Evolutionary conservation across 2,888 invertebrate species (phyloP).

Genomic region (Linhomoeus sp.): DNA sequence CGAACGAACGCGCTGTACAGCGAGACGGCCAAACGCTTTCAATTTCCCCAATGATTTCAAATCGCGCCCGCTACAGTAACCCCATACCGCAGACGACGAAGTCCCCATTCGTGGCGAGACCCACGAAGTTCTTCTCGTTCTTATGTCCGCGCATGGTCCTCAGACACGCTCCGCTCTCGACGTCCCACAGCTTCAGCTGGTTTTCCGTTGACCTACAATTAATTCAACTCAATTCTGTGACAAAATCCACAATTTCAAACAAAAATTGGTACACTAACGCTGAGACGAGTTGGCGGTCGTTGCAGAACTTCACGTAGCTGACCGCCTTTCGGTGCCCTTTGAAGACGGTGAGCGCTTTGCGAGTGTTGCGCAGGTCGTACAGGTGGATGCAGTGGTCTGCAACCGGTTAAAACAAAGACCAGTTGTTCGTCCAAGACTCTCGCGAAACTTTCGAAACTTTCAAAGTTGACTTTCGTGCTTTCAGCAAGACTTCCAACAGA

Average conservation of each 20-base stretch:
- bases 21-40: too few species aligned
- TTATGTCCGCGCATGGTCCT: constrained; percentile 72
- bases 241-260: neutral
- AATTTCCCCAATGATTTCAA: too few species aligned
- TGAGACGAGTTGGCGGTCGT: constrained; percentile 61
- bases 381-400: constrained; percentile 81
- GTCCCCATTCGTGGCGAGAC: constrained; percentile 69
- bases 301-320: constrained; percentile 75
- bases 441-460: too few species aligned
- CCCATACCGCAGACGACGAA: constrained; percentile 66
- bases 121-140: constrained; percentile 89
- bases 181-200: constrained; percentile 71
- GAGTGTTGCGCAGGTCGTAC: constrained; percentile 67
- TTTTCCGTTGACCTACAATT: constrained; percentile 57
- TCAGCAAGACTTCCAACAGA: too few species aligned
- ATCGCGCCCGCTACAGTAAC: too few species aligned
- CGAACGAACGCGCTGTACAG: too few species aligned
- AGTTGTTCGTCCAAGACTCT: too few species aligned
- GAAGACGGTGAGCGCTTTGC: constrained; percentile 57
- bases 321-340: constrained; percentile 79
- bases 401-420: too few species aligned
- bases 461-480: too few species aligned
- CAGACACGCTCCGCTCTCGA: constrained; percentile 47
- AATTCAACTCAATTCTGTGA: neutral
- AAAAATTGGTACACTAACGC: constrained; percentile 44